These are phyloP conservation scores for Aplodontia rufa DNA, from an alignment of 2,113 vertebrate species.

Conservation along the genomic window DNA sequence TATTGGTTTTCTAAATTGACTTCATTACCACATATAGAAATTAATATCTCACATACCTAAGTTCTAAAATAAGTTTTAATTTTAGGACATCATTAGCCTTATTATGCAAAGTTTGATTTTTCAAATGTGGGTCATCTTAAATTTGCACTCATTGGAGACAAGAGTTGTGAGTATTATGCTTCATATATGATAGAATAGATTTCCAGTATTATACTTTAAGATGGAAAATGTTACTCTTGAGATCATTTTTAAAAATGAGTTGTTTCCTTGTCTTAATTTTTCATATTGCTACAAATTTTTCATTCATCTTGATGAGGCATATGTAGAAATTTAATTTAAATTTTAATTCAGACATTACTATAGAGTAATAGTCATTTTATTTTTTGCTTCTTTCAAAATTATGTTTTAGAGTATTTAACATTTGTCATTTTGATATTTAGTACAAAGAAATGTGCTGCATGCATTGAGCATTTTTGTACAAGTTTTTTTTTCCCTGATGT, in stretches of 20 bases:
- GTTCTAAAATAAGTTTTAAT: slow-evolving; percentile 62
- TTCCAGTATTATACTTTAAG: slow-evolving; percentile 34
- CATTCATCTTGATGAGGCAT: slow-evolving; percentile 17
- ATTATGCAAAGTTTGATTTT: slow-evolving; percentile 31
- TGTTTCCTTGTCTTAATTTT: slow-evolving; percentile 39
- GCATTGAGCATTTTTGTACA: slow-evolving; percentile 81
- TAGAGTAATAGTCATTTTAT: slow-evolving; percentile 5
- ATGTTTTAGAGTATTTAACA: slow-evolving; percentile 80
- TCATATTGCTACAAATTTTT: not conserved
- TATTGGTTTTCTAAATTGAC: not conserved
- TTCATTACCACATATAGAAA: slow-evolving; percentile 10
- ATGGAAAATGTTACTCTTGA: slow-evolving; percentile 23
- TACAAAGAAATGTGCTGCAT: slow-evolving; percentile 83
- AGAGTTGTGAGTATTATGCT: slow-evolving; percentile 61
- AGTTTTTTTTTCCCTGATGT: slow-evolving; percentile 74
- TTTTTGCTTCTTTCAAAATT: slow-evolving; percentile 65
- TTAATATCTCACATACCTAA: not conserved
- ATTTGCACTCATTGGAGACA: slow-evolving; percentile 36
- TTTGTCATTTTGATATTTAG: slow-evolving; percentile 80
- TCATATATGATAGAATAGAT: slow-evolving; percentile 7
- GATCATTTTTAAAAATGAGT: slow-evolving; percentile 9
- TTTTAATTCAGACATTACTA: slow-evolving; percentile 31
- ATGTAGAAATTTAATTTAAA: slow-evolving; percentile 46
- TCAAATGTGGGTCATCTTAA: slow-evolving; percentile 45
- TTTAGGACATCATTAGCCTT: slow-evolving; percentile 47